A percentile compares a stretch with the other conserved stretches of the same genome.
These are phyloP conservation scores for Spisula subtruncata DNA, from an alignment of 2,888 invertebrate genomes.

Conservation along the genomic window DNA sequence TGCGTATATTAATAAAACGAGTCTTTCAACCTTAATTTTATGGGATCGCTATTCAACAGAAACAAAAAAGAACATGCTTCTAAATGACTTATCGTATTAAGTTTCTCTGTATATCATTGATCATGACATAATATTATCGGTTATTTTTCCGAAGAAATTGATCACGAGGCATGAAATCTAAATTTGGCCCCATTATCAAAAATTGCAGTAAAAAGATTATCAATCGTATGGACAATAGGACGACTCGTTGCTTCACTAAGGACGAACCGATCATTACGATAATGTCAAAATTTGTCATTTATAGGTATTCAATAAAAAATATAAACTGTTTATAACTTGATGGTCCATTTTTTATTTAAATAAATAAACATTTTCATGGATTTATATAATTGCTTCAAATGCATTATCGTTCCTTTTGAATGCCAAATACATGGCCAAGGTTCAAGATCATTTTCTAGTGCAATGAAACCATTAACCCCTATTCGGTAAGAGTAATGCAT, in stretches of 20 bases:
- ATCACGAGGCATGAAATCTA: not conserved
- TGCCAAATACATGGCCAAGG: not conserved
- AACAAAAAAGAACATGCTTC: too few relatives aligned
- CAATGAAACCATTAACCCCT: too few relatives aligned
- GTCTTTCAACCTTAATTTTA: too few relatives aligned
- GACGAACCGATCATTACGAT: not conserved
- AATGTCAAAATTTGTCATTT: not conserved
- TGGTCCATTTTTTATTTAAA: not conserved
- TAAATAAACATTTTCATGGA: not conserved
- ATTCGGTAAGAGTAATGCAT: too few relatives aligned
- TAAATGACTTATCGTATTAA: constrained; percentile 5
- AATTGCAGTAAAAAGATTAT: not conserved
- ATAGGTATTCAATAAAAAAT: not conserved
- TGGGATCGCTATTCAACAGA: too few relatives aligned
- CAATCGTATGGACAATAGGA: not conserved
- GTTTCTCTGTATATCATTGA: too few relatives aligned
- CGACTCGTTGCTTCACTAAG: not conserved
- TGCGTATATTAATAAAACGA: too few relatives aligned
- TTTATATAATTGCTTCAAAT: not conserved
- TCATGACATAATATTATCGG: not conserved
- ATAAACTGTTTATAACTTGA: not conserved
- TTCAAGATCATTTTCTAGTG: not conserved
- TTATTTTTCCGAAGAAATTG: not conserved
- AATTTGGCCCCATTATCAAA: not conserved
- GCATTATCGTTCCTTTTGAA: not conserved